phyloP scores from a whole-genome alignment of 2,888 invertebrate genomes.

The Tiliacea citrago region DNA sequence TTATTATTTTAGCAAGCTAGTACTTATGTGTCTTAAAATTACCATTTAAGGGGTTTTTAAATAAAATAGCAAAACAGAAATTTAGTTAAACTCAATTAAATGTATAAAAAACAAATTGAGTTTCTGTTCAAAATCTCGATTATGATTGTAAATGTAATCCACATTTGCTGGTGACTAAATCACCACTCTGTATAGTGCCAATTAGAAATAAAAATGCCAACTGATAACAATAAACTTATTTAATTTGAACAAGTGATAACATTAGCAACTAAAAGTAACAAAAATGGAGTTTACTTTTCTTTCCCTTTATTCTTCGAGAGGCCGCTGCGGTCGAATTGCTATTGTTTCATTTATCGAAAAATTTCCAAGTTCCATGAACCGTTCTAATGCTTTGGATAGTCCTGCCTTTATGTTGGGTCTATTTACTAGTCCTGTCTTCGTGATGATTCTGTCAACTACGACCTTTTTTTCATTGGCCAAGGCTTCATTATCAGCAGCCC shows the following conservation, averaged over 20 bases:
- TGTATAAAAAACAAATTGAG: too few relatives aligned
- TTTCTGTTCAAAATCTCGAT: too few relatives aligned
- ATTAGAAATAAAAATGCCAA: not conserved
- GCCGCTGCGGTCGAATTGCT: constrained; percentile 19
- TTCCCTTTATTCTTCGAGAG: constrained; percentile 8
- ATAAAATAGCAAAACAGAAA: too few relatives aligned
- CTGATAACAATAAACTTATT: constrained; percentile 1
- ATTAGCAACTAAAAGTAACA: not conserved
- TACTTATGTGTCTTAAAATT: too few relatives aligned
- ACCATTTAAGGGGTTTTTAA: too few relatives aligned
- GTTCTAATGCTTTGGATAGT: not conserved
- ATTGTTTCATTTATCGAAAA: not conserved
- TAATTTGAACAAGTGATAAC: constrained; percentile 19
- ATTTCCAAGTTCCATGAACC: not conserved
- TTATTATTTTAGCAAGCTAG: too few relatives aligned
- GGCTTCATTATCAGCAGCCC: constrained; percentile 34
- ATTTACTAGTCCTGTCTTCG: not conserved
- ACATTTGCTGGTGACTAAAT: not conserved
- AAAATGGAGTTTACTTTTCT: not conserved
- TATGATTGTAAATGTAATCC: too few relatives aligned
- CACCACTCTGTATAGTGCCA: not conserved
- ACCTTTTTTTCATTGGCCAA: too few relatives aligned
- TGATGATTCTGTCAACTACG: too few relatives aligned
- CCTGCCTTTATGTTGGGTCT: not conserved
- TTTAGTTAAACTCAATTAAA: too few relatives aligned